Conservation (phyloP, 2,888 invertebrate genomes). For the Dexiosoma caninum region DNA sequence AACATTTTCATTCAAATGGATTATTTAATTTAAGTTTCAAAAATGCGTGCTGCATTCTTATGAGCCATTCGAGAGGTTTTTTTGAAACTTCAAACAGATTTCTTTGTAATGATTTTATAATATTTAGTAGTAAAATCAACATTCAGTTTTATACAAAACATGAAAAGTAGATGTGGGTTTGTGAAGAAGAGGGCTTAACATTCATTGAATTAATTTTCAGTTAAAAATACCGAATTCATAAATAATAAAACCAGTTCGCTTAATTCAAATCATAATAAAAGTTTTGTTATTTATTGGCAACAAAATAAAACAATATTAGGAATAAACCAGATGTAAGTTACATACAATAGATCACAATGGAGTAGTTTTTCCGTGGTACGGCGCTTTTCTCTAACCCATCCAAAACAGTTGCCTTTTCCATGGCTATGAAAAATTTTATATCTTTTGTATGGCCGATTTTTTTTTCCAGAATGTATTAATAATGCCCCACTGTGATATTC, state of each 20-base stretch:
- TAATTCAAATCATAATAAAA: not conserved
- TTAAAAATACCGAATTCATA: conserved; percentile 4
- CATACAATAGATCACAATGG: too few relatives aligned
- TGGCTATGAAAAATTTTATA: too few relatives aligned
- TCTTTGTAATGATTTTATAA: not conserved
- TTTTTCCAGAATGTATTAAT: too few relatives aligned
- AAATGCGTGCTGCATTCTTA: conserved; percentile 39
- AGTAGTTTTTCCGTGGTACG: not conserved
- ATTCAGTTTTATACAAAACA: too few relatives aligned
- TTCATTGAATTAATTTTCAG: not conserved
- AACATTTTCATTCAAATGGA: not conserved
- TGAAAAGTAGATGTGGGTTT: too few relatives aligned
- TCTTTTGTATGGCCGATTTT: too few relatives aligned
- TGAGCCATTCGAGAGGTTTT: not conserved
- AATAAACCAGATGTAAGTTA: too few relatives aligned
- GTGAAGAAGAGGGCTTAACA: conserved; percentile 12
- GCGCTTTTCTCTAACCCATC: too few relatives aligned
- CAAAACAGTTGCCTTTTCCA: too few relatives aligned
- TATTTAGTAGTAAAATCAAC: too few relatives aligned
- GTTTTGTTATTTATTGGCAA: not conserved
- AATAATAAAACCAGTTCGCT: not conserved
- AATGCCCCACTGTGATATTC: too few relatives aligned
- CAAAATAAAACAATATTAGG: too few relatives aligned
- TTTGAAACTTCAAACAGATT: not conserved
- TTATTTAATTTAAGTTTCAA: not conserved